Conservation (phyloP, 1,140 invertebrate genomes). For the Papilio xuthus region DNA sequence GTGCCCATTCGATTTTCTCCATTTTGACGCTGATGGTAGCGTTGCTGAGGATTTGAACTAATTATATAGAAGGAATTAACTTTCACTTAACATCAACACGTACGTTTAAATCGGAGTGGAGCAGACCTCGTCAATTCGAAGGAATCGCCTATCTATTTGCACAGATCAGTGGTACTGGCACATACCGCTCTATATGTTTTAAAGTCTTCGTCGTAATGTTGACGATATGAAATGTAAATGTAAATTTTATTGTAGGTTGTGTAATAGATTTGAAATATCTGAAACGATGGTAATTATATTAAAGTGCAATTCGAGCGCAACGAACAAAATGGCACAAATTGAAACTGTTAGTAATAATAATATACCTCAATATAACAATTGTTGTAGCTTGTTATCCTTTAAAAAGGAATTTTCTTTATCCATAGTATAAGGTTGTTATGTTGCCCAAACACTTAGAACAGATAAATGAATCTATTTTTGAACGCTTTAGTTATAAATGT, state of each 20-base stretch:
- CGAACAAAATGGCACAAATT: slow-evolving; percentile 63
- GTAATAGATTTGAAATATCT: slow-evolving; percentile 40
- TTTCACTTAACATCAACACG: no score
- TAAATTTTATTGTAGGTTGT: slow-evolving; percentile 14
- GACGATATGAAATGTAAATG: not conserved
- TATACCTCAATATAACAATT: slow-evolving; percentile 72
- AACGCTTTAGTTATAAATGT: slow-evolving; percentile 71
- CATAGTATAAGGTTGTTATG: slow-evolving; percentile 71
- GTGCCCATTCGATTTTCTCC: no score
- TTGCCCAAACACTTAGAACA: slow-evolving; percentile 67
- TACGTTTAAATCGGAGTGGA: no score
- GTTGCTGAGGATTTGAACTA: no score
- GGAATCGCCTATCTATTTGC: no score
- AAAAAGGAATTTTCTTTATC: slow-evolving; percentile 73
- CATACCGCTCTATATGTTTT: slow-evolving; percentile 37
- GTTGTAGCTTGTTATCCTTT: slow-evolving; percentile 79
- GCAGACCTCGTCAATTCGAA: no score
- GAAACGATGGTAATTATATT: slow-evolving; percentile 46
- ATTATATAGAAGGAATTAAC: no score
- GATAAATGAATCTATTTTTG: slow-evolving; percentile 71
- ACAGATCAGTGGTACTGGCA: no score
- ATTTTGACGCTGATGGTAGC: no score
- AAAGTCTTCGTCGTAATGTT: not conserved
- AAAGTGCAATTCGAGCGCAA: slow-evolving; percentile 57
- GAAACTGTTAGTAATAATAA: slow-evolving; percentile 65